Percentiles rank a stretch among this genome's conserved stretches.
phyloP scores from a whole-genome alignment of 64 coral and sea anemone species.

The Montipora cactus region DNA sequence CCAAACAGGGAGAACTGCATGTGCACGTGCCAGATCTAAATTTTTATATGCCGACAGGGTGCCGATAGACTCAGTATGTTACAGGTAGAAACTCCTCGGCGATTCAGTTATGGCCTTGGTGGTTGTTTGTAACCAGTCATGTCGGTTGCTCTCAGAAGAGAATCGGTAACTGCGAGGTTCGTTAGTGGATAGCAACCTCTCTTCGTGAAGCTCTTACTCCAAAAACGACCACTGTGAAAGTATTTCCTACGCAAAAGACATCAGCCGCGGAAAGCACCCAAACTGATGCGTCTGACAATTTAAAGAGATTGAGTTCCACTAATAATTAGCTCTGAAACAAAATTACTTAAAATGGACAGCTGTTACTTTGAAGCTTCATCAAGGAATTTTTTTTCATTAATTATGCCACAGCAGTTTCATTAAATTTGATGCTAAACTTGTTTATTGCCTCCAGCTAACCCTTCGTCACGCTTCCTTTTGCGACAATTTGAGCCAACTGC shows the following conservation, averaged over 20 bases:
- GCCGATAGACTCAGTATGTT: background rate
- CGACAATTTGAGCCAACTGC: too few species aligned
- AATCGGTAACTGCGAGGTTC: slow-evolving; percentile 3
- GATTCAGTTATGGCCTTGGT: background rate
- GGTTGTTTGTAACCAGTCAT: background rate
- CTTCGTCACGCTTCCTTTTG: too few species aligned
- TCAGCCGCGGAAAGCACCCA: background rate
- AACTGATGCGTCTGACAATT: background rate
- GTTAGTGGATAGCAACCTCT: background rate
- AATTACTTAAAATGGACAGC: background rate
- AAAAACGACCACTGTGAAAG: slow-evolving; percentile 6
- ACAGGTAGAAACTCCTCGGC: too few species aligned
- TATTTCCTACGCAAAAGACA: background rate
- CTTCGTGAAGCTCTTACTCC: background rate
- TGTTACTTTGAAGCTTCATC: background rate
- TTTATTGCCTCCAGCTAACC: too few species aligned
- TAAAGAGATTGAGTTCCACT: background rate
- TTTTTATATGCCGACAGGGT: too few species aligned
- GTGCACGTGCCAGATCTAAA: too few species aligned
- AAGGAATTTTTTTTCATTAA: too few species aligned
- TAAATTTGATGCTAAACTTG: too few species aligned
- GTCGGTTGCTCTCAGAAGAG: background rate
- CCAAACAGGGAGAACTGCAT: too few species aligned
- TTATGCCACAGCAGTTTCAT: too few species aligned
- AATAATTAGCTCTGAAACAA: background rate